Evolutionary conservation across 1,140 invertebrate genomes (phyloP).

Genomic region (Danaus plexippus): DNA sequence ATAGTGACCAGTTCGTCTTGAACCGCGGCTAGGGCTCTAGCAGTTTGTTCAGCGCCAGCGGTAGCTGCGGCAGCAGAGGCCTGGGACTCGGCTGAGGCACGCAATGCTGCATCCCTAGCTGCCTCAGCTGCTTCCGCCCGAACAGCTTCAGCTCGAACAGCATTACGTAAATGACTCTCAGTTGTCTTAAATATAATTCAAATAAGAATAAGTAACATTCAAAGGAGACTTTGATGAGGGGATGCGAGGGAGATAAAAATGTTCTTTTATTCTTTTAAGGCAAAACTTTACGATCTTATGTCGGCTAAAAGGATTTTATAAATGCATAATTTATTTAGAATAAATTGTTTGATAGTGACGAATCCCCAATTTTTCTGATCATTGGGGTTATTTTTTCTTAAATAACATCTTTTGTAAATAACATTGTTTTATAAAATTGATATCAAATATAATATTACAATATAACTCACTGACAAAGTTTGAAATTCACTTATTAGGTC

Average conservation of each 20-base stretch:
- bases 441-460: too few relatives aligned
- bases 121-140: conserved; percentile 50
- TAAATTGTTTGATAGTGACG: too few relatives aligned
- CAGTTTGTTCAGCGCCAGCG: conserved; percentile 38
- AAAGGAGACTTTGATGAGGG: too few relatives aligned
- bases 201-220: neutral
- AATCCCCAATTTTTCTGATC: too few relatives aligned
- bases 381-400: too few relatives aligned
- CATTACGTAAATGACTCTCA: conserved; percentile 43
- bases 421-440: too few relatives aligned
- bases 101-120: conserved; percentile 34
- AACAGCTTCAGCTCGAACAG: conserved; percentile 33
- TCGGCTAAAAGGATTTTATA: too few relatives aligned
- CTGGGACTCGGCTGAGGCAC: conserved; percentile 32
- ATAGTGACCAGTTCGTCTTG: conserved; percentile 42
- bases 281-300: too few relatives aligned
- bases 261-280: too few relatives aligned
- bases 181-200: conserved; percentile 29
- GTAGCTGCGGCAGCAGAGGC: conserved; percentile 40
- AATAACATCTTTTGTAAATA: too few relatives aligned
- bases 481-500: conserved; percentile 50
- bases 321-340: too few relatives aligned
- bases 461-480: conserved; percentile 34
- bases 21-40: conserved; percentile 28
- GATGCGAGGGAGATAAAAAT: too few relatives aligned